Conservation (phyloP, 2,113 vertebrate species). For the Henicopernis longicauda region DNA sequence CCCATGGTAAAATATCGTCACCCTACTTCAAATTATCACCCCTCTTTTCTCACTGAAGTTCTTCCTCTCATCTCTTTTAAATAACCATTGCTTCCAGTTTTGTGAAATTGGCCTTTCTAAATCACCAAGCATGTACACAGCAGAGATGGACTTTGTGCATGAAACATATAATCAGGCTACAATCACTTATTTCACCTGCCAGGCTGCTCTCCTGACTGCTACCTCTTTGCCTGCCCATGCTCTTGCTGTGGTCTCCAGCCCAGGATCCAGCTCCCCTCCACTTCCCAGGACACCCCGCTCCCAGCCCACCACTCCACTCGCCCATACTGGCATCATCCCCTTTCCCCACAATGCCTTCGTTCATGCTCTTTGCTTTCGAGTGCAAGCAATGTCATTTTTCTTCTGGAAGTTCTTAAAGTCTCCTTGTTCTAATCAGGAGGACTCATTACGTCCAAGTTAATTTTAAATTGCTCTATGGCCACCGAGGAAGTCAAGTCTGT, state of each 20-base stretch:
- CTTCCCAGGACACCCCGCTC: neutral
- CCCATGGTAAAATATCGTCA: fast-evolving
- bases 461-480: conserved; percentile 40
- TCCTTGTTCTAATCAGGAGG: conserved; percentile 5
- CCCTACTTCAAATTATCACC: neutral
- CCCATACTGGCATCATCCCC: neutral
- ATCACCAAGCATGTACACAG: neutral
- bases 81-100: neutral
- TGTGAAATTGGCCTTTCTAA: neutral
- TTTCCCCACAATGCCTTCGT: neutral
- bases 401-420: neutral
- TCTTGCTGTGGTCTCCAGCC: neutral
- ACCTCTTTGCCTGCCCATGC: neutral
- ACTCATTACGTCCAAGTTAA: conserved; percentile 27
- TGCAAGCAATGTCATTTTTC: neutral
- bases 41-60: neutral
- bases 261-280: neutral
- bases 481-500: conserved; percentile 28
- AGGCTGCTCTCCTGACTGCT: neutral
- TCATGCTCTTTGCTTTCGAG: neutral
- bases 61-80: neutral
- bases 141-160: neutral
- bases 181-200: neutral
- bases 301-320: neutral
- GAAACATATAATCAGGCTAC: neutral